Conservation (phyloP, 2,113 vertebrate species). For the Mola mola region DNA sequence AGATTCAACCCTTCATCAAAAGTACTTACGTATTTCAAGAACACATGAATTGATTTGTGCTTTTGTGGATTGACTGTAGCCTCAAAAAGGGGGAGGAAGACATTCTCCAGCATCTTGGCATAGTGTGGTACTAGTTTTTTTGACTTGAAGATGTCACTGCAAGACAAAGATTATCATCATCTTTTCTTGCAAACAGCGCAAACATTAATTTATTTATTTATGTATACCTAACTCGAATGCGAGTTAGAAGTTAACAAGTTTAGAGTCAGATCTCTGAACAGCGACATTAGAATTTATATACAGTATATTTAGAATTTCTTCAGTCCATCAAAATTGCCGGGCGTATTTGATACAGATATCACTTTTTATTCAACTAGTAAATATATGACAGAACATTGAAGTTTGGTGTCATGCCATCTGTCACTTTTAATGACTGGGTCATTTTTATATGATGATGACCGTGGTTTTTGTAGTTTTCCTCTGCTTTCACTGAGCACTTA, state of each 20-base stretch:
- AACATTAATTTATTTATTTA: slow-evolving; percentile 7
- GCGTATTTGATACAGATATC: too few relatives aligned
- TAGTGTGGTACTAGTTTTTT: slow-evolving; percentile 91
- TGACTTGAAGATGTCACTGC: slow-evolving; percentile 94
- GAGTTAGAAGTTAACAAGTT: background rate
- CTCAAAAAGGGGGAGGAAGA: slow-evolving; percentile 95
- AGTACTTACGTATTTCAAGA: slow-evolving; percentile 96
- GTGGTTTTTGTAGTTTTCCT: too few relatives aligned
- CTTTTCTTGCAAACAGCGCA: background rate
- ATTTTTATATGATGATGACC: too few relatives aligned
- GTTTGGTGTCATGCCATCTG: too few relatives aligned
- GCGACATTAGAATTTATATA: too few relatives aligned
- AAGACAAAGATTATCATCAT: slow-evolving; percentile 58
- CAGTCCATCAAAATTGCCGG: too few relatives aligned
- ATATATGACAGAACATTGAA: too few relatives aligned
- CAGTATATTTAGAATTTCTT: too few relatives aligned
- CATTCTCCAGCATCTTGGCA: slow-evolving; percentile 95
- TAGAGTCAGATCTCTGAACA: background rate
- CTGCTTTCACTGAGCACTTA: slow-evolving; percentile 78
- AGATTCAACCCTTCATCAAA: background rate
- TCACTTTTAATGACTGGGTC: too few relatives aligned
- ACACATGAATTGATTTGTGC: slow-evolving; percentile 89
- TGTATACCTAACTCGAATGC: too few relatives aligned
- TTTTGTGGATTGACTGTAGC: slow-evolving; percentile 94
- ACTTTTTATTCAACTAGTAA: too few relatives aligned